A percentile compares a stretch with the other conserved stretches of the same genome.
These are phyloP conservation scores for Plemyria rubiginata DNA, from an alignment of 2,888 invertebrate genomes.

Conservation along the genomic window DNA sequence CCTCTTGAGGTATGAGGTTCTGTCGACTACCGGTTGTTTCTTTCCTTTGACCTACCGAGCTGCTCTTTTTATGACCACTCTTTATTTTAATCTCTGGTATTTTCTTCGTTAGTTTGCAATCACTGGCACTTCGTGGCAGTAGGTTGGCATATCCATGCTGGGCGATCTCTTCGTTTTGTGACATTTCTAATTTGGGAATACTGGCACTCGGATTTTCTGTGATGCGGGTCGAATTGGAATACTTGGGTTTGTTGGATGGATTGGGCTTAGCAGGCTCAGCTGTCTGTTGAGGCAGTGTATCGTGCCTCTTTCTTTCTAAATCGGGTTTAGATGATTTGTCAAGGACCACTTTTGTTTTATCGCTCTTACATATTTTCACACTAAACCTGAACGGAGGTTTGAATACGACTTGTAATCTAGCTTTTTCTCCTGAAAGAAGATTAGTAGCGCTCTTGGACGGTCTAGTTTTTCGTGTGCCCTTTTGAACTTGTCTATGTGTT, in stretches of 20 bases:
- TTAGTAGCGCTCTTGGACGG: conserved; percentile 90
- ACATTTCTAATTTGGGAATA: conserved; percentile 57
- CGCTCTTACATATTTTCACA: conserved; percentile 90
- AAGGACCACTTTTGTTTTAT: conserved; percentile 86
- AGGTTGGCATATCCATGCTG: conserved; percentile 74
- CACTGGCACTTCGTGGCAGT: conserved; percentile 75
- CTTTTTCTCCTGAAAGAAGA: conserved; percentile 87
- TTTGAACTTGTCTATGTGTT: conserved; percentile 73
- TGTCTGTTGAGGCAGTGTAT: conserved; percentile 53
- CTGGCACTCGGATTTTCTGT: conserved; percentile 48
- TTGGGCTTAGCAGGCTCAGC: conserved; percentile 63
- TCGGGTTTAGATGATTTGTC: conserved; percentile 84
- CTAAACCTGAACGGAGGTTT: conserved; percentile 95
- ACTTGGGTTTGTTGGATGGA: conserved; percentile 64
- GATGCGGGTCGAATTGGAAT: conserved; percentile 61
- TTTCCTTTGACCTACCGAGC: conserved; percentile 74
- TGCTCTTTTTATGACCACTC: conserved; percentile 75
- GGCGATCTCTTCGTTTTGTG: conserved; percentile 53
- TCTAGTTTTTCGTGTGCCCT: conserved; percentile 82
- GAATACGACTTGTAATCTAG: conserved; percentile 93
- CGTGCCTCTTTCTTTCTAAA: conserved; percentile 71
- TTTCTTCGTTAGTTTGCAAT: conserved; percentile 72
- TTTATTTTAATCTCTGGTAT: conserved; percentile 61
- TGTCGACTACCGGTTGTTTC: conserved; percentile 79
- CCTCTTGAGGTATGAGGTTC: conserved; percentile 75